phyloP scores from a whole-genome alignment of 1,140 invertebrate genomes.

The Drosophila persimilis region DNA sequence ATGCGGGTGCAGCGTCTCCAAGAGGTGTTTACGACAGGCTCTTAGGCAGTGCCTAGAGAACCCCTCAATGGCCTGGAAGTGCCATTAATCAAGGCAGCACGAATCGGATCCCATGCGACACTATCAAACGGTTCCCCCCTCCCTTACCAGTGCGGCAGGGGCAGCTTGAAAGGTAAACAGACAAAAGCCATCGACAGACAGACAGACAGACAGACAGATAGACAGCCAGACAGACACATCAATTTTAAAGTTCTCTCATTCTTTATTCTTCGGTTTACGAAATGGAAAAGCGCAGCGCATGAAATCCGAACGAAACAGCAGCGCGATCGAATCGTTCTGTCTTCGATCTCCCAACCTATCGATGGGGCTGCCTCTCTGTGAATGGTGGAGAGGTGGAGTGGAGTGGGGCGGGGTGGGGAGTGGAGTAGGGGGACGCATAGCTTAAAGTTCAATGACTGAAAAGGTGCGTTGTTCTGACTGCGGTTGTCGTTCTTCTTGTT shows the following conservation, averaged over 20 bases:
- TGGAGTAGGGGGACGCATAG: slow-evolving; percentile 58
- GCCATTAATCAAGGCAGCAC: slow-evolving; percentile 61
- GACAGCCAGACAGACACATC: slow-evolving; percentile 52
- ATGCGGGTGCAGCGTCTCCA: slow-evolving; percentile 56
- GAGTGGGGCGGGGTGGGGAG: slow-evolving; percentile 18
- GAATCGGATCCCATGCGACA: slow-evolving; percentile 47
- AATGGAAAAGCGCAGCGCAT: slow-evolving; percentile 61
- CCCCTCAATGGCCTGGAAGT: slow-evolving; percentile 22
- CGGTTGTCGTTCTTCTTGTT: slow-evolving; percentile 24
- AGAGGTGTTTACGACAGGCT: slow-evolving; percentile 62
- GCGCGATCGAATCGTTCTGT: slow-evolving; percentile 13
- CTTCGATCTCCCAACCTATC: slow-evolving; percentile 36
- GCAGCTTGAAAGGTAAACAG: slow-evolving; percentile 21
- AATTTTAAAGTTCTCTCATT: slow-evolving; percentile 59
- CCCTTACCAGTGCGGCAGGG: slow-evolving; percentile 13
- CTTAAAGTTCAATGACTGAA: slow-evolving; percentile 79
- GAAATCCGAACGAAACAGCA: slow-evolving; percentile 33
- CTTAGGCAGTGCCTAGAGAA: slow-evolving; percentile 10
- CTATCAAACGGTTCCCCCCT: slow-evolving; percentile 25
- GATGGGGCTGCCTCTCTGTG: slow-evolving; percentile 15
- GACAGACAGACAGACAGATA: slow-evolving; percentile 8
- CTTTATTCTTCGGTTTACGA: slow-evolving; percentile 41
- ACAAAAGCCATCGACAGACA: slow-evolving; percentile 38
- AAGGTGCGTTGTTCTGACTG: slow-evolving; percentile 57
- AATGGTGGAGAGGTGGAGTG: slow-evolving; percentile 26